phyloP scores from a whole-genome alignment of 2,797 vertebrate genomes.

The Myripristis jacobus region DNA sequence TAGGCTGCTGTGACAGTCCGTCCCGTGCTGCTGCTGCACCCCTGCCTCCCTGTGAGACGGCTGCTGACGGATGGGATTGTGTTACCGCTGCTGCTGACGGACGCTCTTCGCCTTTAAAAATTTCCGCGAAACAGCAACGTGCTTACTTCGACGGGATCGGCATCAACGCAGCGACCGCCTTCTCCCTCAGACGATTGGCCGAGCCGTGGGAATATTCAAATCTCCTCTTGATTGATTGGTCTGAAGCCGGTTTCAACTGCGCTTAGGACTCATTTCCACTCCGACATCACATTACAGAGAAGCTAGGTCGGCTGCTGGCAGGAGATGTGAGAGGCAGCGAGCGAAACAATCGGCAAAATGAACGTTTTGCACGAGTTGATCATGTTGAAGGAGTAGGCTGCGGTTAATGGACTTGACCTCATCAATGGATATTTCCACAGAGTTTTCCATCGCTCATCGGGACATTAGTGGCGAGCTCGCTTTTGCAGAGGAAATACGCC shows the following conservation, averaged over 20 bases:
- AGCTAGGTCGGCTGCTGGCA: conserved; percentile 54
- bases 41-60: no score
- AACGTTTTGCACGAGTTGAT: conserved; percentile 4
- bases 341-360: conserved; percentile 35
- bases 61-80: no score
- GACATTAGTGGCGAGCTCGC: conserved; percentile 68
- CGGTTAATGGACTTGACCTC: conserved; percentile 53
- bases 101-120: conserved; percentile 73
- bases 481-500: conserved; percentile 76
- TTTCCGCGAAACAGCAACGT: conserved; percentile 74
- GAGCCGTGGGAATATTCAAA: conserved; percentile 80
- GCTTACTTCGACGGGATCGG: conserved; percentile 68
- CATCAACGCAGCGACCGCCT: conserved; percentile 74
- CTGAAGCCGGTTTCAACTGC: conserved; percentile 69
- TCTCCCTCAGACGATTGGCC: conserved; percentile 69
- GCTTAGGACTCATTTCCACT: conserved; percentile 69
- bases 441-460: conserved; percentile 61
- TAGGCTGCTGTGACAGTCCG: no score
- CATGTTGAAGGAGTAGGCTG: conserved; percentile 48
- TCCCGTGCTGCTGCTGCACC: no score
- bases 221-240: conserved; percentile 77
- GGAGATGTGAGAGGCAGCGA: conserved; percentile 40
- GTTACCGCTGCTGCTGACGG: not conserved
- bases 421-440: conserved; percentile 75
- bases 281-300: conserved; percentile 72